These are phyloP conservation scores for Micropoecilia bifurca DNA, from an alignment of 2,797 vertebrate genomes.

Conservation along the genomic window DNA sequence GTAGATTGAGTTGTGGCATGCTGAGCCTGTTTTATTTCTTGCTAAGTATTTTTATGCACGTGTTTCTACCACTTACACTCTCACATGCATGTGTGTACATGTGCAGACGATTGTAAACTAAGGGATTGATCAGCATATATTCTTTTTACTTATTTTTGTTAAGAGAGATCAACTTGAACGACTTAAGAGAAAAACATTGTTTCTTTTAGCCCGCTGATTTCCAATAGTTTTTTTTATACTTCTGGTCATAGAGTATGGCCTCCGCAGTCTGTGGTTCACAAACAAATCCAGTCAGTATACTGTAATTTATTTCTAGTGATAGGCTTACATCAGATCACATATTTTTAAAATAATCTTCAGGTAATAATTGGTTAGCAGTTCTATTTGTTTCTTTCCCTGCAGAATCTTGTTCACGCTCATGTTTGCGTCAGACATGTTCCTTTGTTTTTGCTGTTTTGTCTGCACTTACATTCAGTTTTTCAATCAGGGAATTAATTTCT, in stretches of 20 bases:
- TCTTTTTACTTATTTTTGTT: conserved; percentile 21
- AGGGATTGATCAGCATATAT: conserved; percentile 27
- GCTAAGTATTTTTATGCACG: conserved; percentile 35
- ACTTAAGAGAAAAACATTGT: background rate
- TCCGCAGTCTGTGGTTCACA: background rate
- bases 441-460: background rate
- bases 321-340: background rate
- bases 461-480: background rate
- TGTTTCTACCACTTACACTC: conserved; percentile 25
- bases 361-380: background rate
- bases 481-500: background rate
- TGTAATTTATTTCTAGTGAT: background rate
- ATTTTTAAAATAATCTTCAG: background rate
- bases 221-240: background rate
- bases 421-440: background rate
- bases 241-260: background rate
- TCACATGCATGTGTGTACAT: background rate
- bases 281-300: background rate
- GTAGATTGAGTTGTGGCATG: conserved; percentile 72
- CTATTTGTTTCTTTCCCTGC: background rate
- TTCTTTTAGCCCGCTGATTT: background rate
- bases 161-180: background rate
- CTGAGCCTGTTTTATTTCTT: conserved; percentile 51
- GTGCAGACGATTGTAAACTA: conserved; percentile 21
- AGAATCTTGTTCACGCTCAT: background rate